These are phyloP conservation scores for Brachionus calyciflorus DNA, from an alignment of 1,140 invertebrate species.

Conservation along the genomic window DNA sequence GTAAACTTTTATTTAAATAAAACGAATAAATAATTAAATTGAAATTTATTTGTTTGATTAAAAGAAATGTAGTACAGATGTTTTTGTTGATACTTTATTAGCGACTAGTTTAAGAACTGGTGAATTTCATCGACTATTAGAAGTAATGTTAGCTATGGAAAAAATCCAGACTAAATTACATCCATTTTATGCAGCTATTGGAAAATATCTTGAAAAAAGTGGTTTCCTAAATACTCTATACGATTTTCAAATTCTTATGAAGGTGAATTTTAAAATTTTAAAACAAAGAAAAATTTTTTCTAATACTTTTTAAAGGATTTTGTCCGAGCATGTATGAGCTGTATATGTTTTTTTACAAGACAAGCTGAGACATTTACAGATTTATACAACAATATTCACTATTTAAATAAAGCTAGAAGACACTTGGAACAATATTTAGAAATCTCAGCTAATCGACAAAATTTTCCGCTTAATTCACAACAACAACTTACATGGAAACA, in stretches of 20 bases:
- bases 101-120: conserved; percentile 56
- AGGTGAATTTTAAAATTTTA: conserved; percentile 51
- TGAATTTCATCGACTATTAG: conserved; percentile 54
- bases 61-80: conserved; percentile 55
- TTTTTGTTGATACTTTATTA: conserved; percentile 60
- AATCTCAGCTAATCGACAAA: conserved; percentile 50
- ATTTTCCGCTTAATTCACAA: conserved; percentile 48
- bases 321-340: conserved; percentile 58
- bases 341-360: conserved; percentile 56
- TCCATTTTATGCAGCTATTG: conserved; percentile 56
- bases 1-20: conserved; percentile 51
- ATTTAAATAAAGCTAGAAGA: conserved; percentile 55
- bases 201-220: conserved; percentile 57
- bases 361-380: conserved; percentile 54
- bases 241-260: conserved; percentile 59
- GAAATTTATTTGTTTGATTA: background rate
- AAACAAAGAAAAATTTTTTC: background rate
- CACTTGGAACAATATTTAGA: conserved; percentile 56
- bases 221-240: conserved; percentile 57
- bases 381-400: conserved; percentile 51
- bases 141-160: conserved; percentile 57
- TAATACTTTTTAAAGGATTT: conserved; percentile 54
- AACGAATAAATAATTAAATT: too few species aligned
- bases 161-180: conserved; percentile 55
- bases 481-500: background rate